phyloP scores from a whole-genome alignment of 2,113 vertebrate genomes.

The Chionomys nivalis region DNA sequence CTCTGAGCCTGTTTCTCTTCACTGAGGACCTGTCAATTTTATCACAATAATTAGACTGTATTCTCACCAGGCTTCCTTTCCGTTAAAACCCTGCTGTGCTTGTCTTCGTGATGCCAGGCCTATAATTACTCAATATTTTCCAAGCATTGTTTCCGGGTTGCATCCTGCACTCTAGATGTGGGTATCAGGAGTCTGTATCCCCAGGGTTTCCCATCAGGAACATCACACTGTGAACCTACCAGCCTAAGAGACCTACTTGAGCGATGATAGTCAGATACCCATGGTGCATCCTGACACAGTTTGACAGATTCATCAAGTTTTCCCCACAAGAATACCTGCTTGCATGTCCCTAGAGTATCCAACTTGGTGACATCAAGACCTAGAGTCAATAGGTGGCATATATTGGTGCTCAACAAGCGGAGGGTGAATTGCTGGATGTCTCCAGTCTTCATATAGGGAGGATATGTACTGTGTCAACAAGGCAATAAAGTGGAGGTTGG shows the following conservation, averaged over 20 bases:
- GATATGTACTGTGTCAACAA: background rate
- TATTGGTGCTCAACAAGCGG: background rate
- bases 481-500: background rate
- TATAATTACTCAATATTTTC: slow-evolving; percentile 25
- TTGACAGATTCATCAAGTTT: background rate
- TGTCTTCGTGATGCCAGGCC: background rate
- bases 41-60: slow-evolving; percentile 47
- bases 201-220: slow-evolving; percentile 5
- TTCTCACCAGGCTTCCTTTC: background rate
- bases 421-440: background rate
- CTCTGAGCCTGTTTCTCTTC: slow-evolving; percentile 36
- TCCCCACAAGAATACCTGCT: background rate
- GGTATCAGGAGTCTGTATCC: background rate
- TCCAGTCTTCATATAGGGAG: background rate
- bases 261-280: background rate
- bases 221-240: background rate
- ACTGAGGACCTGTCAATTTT: slow-evolving; percentile 9
- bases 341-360: background rate
- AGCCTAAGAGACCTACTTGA: background rate
- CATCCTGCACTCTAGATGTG: background rate
- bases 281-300: background rate
- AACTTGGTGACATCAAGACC: background rate
- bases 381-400: background rate
- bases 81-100: background rate
- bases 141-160: background rate